Evolutionary conservation across 37 sponge, comb jelly and placozoan genomes (phyloP).

Genomic region (Theonella swinhoei): DNA sequence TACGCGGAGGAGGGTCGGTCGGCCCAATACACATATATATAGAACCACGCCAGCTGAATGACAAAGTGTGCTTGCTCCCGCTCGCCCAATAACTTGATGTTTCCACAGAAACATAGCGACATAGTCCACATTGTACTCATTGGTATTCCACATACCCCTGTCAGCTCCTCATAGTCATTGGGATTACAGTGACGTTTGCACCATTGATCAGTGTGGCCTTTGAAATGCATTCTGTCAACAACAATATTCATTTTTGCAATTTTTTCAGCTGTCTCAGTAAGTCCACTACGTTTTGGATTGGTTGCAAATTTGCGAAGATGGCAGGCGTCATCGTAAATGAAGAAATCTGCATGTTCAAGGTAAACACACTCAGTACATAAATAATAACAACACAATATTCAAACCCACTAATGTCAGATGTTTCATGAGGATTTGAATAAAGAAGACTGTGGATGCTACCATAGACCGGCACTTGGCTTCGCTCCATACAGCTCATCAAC

Average conservation of each 20-base stretch:
- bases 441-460: constrained; percentile 4
- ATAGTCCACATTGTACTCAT: no score
- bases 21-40: no score
- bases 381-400: neutral
- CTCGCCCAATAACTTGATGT: no score
- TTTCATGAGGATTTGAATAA: neutral
- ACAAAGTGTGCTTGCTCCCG: no score
- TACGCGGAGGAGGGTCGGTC: no score
- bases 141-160: constrained; percentile 8
- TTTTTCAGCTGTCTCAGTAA: constrained; percentile 8
- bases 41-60: no score
- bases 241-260: constrained; percentile 35
- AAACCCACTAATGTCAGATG: constrained; percentile 13
- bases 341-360: neutral
- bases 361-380: neutral
- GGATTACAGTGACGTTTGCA: constrained; percentile 43
- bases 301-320: constrained; percentile 39
- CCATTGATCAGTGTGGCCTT: no score
- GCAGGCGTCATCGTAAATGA: constrained; percentile 49
- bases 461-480: constrained; percentile 34
- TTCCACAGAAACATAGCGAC: no score
- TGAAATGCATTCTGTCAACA: no score
- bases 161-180: constrained; percentile 1
- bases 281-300: constrained; percentile 2
- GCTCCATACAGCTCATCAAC: constrained; percentile 7